These are phyloP conservation scores for Pseudochaenichthys georgianus DNA, from an alignment of 2,797 vertebrate genomes.

Conservation along the genomic window DNA sequence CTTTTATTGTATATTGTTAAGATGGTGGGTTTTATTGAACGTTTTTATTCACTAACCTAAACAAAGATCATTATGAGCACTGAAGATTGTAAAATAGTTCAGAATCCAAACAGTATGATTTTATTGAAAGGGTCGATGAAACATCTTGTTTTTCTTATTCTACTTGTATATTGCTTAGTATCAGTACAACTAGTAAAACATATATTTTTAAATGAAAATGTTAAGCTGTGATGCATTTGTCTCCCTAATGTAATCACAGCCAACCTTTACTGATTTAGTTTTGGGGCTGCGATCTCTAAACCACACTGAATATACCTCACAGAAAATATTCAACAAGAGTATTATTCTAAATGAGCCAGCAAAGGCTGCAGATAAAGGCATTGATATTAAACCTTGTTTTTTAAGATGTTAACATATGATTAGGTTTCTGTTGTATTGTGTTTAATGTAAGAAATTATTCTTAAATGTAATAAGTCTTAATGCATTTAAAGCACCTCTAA, in stretches of 20 bases:
- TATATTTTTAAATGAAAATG: background rate
- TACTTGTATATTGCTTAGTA: background rate
- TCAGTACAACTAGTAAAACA: background rate
- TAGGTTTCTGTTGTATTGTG: background rate
- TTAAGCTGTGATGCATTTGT: background rate
- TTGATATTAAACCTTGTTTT: background rate
- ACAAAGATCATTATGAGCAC: background rate
- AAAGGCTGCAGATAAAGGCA: background rate
- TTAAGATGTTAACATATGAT: background rate
- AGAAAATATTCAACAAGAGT: background rate
- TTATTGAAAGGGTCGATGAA: background rate
- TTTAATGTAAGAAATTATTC: background rate
- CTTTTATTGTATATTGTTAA: background rate
- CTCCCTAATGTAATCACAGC: conserved; percentile 7
- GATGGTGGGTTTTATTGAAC: background rate
- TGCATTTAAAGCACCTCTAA: background rate
- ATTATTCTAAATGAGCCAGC: conserved; percentile 5
- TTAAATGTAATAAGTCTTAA: background rate
- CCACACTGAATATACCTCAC: background rate
- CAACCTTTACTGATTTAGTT: conserved; percentile 2
- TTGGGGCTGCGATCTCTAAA: conserved; percentile 6
- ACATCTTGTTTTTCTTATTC: background rate
- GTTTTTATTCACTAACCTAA: background rate
- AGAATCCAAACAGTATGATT: background rate
- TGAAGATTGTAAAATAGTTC: background rate